Percentiles rank a stretch among this genome's conserved stretches.
Conservation (phyloP, 2,888 invertebrate species). For the Cataglyphis cursor region DNA sequence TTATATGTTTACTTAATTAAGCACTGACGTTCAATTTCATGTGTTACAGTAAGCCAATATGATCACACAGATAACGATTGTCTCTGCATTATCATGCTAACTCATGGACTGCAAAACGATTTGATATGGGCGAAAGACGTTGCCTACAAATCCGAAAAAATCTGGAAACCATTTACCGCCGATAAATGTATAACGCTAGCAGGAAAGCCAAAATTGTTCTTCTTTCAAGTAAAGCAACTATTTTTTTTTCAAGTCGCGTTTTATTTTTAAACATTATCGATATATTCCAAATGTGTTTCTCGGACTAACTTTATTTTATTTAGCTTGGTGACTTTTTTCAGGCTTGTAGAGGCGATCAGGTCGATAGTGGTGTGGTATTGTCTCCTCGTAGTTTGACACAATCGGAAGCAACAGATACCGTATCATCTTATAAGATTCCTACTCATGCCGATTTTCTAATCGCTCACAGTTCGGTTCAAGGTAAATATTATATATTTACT, state of each 20-base stretch:
- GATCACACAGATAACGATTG: constrained; percentile 88
- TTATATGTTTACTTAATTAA: neutral
- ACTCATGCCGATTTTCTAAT: constrained; percentile 89
- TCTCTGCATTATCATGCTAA: constrained; percentile 88
- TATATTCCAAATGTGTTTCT: neutral
- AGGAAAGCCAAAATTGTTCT: constrained; percentile 90
- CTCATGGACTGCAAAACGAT: constrained; percentile 88
- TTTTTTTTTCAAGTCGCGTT: neutral
- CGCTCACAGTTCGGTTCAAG: constrained; percentile 88
- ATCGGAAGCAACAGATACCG: constrained; percentile 84
- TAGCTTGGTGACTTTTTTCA: constrained; percentile 69
- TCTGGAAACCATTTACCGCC: constrained; percentile 88
- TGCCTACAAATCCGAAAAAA: constrained; percentile 86
- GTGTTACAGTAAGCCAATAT: constrained; percentile 74
- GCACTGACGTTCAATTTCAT: neutral
- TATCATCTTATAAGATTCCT: constrained; percentile 87
- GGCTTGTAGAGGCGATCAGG: constrained; percentile 87
- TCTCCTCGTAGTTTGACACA: constrained; percentile 66
- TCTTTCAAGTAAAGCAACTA: constrained; percentile 87
- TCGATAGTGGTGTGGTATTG: constrained; percentile 86
- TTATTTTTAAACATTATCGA: neutral
- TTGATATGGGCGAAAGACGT: constrained; percentile 88
- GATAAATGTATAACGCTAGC: constrained; percentile 87
- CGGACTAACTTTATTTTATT: neutral
- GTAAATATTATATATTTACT: constrained; percentile 78